phyloP scores from a whole-genome alignment of 2,113 vertebrate species.

The Melanocharis versteri region DNA sequence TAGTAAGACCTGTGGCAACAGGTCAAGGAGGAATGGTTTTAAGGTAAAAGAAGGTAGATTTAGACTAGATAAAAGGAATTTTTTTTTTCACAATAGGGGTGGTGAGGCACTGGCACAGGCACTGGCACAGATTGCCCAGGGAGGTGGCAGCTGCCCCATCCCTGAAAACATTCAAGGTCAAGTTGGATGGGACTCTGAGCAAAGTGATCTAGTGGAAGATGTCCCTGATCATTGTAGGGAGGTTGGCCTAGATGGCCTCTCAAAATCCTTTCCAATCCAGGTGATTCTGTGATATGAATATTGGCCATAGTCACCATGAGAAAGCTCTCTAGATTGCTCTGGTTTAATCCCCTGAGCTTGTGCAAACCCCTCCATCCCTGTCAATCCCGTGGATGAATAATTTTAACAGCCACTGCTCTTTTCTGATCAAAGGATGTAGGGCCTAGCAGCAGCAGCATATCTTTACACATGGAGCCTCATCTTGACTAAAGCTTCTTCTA shows the following conservation, averaged over 20 bases:
- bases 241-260: background rate
- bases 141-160: background rate
- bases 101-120: background rate
- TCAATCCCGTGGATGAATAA: background rate
- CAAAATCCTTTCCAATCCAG: background rate
- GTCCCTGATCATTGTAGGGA: background rate
- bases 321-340: background rate
- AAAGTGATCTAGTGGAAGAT: background rate
- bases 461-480: background rate
- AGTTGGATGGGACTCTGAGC: background rate
- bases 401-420: background rate
- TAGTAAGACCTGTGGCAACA: background rate
- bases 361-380: background rate
- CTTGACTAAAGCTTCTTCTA: background rate
- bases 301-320: background rate
- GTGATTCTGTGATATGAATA: background rate
- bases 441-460: accelerated
- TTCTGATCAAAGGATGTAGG: background rate
- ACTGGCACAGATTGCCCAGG: background rate
- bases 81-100: accelerated
- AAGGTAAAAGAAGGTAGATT: background rate
- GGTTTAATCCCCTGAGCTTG: background rate
- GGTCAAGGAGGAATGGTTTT: background rate
- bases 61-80: background rate
- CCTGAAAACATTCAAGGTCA: background rate